Conservation (phyloP, 2,888 invertebrate genomes). For the Sipha maydis region DNA sequence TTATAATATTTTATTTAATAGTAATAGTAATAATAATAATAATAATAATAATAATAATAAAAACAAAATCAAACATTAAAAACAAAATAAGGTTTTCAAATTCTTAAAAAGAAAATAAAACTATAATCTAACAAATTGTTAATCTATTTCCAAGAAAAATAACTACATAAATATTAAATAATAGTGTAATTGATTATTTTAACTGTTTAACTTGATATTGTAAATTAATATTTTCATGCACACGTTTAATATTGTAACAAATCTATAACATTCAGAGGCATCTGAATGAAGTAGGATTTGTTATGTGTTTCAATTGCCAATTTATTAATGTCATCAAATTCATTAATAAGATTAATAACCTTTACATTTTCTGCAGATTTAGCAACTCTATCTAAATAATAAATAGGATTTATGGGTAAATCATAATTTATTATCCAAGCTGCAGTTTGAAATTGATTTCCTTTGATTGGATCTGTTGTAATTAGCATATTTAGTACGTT, state of each 20-base stretch:
- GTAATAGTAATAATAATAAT: too few species aligned
- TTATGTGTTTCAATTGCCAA: constrained; percentile 13
- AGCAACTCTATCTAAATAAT: constrained; percentile 15
- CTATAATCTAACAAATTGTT: background rate
- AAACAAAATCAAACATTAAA: too few species aligned
- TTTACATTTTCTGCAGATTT: constrained; percentile 2
- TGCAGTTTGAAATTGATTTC: constrained; percentile 8
- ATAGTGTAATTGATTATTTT: background rate
- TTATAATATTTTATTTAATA: too few species aligned
- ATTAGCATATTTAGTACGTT: background rate
- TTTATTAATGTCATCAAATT: constrained; percentile 30
- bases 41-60: too few species aligned
- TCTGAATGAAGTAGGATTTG: constrained; percentile 18
- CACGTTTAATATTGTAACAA: constrained; percentile 35
- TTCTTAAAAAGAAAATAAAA: background rate
- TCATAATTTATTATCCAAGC: constrained; percentile 49
- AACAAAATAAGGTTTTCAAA: too few species aligned
- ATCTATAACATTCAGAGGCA: constrained; percentile 32
- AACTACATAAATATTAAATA: background rate
- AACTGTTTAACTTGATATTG: background rate
- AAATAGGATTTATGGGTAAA: constrained; percentile 8
- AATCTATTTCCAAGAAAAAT: background rate
- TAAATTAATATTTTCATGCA: background rate
- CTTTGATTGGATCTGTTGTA: constrained; percentile 48
- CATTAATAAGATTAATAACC: constrained; percentile 42